These are phyloP conservation scores for Leptobrachium ailaonicum DNA, from an alignment of 2,113 vertebrate species.

Conservation along the genomic window DNA sequence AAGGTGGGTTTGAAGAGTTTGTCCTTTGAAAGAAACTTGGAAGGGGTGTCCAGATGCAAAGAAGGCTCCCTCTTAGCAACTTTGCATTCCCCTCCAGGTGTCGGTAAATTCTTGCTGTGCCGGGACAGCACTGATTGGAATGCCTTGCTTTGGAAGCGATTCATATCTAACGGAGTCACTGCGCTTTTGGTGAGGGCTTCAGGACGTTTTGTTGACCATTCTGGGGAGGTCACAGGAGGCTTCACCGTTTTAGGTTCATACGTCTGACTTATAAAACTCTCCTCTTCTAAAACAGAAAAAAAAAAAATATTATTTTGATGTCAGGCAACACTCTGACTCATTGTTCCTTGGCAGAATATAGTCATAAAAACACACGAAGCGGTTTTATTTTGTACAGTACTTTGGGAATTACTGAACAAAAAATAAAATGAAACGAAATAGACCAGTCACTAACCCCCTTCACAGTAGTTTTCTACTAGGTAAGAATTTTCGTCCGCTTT, in stretches of 20 bases:
- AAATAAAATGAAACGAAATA: constrained; percentile 5
- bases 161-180: constrained; percentile 86
- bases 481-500: constrained; percentile 78
- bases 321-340: too few relatives aligned
- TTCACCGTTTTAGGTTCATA: constrained; percentile 56
- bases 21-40: constrained; percentile 90
- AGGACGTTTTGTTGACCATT: constrained; percentile 49
- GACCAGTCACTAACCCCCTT: constrained; percentile 70
- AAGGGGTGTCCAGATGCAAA: constrained; percentile 88
- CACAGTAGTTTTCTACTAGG: constrained; percentile 73
- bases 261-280: constrained; percentile 71
- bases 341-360: too few relatives aligned
- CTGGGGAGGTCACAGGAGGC: constrained; percentile 56
- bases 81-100: constrained; percentile 47
- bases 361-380: too few relatives aligned
- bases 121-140: constrained; percentile 78
- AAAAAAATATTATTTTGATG: too few relatives aligned
- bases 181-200: constrained; percentile 65
- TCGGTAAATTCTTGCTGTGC: constrained; percentile 59
- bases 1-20: constrained; percentile 90
- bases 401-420: too few relatives aligned
- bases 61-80: constrained; percentile 72
- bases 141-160: constrained; percentile 86
- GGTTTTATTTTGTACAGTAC: neutral
- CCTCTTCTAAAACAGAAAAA: constrained; percentile 58